Conservation (phyloP, 1,140 invertebrate species). For the Drosophila leontia region DNA sequence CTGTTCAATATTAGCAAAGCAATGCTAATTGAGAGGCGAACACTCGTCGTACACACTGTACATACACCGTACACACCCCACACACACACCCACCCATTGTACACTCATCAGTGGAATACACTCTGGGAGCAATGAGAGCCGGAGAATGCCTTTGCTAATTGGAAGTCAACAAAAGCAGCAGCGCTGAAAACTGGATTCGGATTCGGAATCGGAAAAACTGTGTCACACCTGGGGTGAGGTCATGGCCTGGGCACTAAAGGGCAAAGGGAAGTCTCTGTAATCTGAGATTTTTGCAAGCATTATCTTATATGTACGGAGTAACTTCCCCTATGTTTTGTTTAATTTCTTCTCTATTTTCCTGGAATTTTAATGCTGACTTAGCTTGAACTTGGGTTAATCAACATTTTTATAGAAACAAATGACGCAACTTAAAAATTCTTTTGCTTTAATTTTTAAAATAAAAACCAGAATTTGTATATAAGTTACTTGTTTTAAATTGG, state of each 20-base stretch:
- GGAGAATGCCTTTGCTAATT: slow-evolving; percentile 43
- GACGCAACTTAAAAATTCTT: not conserved
- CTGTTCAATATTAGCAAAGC: slow-evolving; percentile 41
- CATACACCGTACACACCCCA: not conserved
- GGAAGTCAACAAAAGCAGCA: slow-evolving; percentile 38
- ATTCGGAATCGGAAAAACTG: slow-evolving; percentile 29
- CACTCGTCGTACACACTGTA: slow-evolving; percentile 13
- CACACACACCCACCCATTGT: slow-evolving; percentile 1
- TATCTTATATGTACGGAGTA: not conserved
- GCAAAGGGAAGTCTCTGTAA: not conserved
- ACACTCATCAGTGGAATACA: slow-evolving; percentile 10
- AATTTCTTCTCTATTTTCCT: not conserved
- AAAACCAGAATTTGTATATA: not conserved
- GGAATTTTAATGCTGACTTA: not conserved
- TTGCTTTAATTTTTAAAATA: not conserved
- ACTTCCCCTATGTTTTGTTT: too few relatives aligned
- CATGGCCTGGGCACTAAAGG: slow-evolving; percentile 20
- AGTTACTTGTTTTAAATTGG: not conserved
- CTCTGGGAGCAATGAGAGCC: slow-evolving; percentile 6
- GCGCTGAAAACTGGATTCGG: slow-evolving; percentile 22
- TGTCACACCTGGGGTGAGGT: slow-evolving; percentile 43
- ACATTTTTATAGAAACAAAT: not conserved
- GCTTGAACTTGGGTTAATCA: not conserved
- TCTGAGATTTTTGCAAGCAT: not conserved
- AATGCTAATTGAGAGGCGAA: slow-evolving; percentile 49